A percentile compares a stretch with the other conserved stretches of the same genome.
phyloP scores from a whole-genome alignment of 2,113 vertebrate species.

The Poicephalus gulielmi region DNA sequence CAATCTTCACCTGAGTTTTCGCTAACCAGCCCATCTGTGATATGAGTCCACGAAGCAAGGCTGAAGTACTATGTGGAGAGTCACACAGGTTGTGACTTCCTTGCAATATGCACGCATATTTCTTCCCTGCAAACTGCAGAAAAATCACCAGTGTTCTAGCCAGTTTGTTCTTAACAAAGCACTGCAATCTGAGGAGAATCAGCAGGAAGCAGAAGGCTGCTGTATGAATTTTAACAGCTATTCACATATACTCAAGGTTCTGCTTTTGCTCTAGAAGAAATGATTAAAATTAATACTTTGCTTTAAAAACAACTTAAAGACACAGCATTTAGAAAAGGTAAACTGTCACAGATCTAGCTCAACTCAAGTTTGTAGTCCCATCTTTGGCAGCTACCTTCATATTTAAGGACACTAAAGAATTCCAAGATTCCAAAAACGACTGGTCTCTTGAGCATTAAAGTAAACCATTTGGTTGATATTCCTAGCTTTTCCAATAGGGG shows the following conservation, averaged over 20 bases:
- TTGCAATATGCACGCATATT: background rate
- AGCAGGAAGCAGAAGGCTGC: background rate
- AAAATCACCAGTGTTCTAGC: background rate
- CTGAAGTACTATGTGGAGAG: background rate
- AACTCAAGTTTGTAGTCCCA: background rate
- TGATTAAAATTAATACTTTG: background rate
- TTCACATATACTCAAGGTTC: background rate
- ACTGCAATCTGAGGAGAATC: background rate
- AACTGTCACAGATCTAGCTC: background rate
- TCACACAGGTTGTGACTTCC: background rate
- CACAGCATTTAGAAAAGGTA: background rate
- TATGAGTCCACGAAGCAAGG: background rate
- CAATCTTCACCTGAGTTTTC: background rate
- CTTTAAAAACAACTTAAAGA: background rate
- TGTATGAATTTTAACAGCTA: background rate
- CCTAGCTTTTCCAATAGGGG: constrained; percentile 10
- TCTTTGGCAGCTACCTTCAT: background rate
- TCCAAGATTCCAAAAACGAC: background rate
- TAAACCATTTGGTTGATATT: background rate
- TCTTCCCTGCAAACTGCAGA: background rate
- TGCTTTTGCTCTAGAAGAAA: background rate
- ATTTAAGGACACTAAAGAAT: background rate
- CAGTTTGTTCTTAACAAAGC: background rate
- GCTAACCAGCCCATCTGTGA: background rate
- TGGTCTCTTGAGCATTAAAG: background rate